These are phyloP conservation scores for Phyto melanocephala DNA, from an alignment of 2,888 invertebrate species.

Conservation along the genomic window DNA sequence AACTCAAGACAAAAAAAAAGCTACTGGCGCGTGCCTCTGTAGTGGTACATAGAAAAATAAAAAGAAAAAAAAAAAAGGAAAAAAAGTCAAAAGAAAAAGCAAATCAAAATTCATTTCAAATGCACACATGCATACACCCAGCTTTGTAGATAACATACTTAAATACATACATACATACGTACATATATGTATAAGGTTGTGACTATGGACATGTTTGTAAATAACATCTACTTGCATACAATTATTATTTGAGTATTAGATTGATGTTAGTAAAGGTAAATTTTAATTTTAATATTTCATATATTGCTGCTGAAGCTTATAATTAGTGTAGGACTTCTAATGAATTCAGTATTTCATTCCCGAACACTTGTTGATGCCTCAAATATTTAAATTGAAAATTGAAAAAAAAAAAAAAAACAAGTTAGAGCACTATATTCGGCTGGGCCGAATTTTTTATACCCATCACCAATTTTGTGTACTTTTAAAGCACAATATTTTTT, in stretches of 20 bases:
- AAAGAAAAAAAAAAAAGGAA: neutral
- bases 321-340: slow-evolving; percentile 52
- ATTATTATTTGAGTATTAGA: no score
- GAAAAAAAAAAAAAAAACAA: no score
- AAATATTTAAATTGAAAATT: no score
- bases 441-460: no score
- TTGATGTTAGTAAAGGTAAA: neutral
- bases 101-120: neutral
- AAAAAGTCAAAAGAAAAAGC: slow-evolving; percentile 10
- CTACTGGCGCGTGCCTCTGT: slow-evolving; percentile 61
- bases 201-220: neutral
- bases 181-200: neutral
- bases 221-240: no score
- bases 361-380: no score
- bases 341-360: slow-evolving; percentile 23
- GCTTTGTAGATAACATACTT: neutral
- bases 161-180: neutral
- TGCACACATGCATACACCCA: no score
- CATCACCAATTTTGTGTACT: no score
- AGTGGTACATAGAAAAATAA: slow-evolving; percentile 19
- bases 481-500: no score
- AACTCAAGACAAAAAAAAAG: slow-evolving; percentile 39
- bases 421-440: no score
- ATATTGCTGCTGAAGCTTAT: slow-evolving; percentile 22
- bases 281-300: neutral